phyloP scores from a whole-genome alignment of 1,140 invertebrate genomes.

The Prorops nasuta region DNA sequence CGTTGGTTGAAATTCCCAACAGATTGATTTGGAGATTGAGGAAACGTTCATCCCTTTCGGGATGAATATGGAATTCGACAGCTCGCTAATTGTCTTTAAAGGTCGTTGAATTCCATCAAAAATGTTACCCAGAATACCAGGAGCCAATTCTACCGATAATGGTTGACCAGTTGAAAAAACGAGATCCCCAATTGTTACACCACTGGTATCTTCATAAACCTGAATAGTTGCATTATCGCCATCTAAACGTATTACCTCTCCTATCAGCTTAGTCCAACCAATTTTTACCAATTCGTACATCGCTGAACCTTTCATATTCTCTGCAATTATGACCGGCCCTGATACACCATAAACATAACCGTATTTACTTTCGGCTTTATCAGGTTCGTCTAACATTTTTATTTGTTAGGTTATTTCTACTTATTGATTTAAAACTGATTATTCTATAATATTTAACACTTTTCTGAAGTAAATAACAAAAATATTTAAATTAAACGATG shows the following conservation, averaged over 20 bases:
- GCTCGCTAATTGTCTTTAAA: slow-evolving; percentile 68
- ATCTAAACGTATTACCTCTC: slow-evolving; percentile 75
- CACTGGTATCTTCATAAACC: slow-evolving; percentile 86
- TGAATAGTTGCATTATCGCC: slow-evolving; percentile 53
- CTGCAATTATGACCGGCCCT: slow-evolving; percentile 39
- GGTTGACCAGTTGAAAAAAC: slow-evolving; percentile 79
- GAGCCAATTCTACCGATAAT: slow-evolving; percentile 80
- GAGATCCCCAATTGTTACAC: slow-evolving; percentile 83
- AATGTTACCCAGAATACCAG: slow-evolving; percentile 78
- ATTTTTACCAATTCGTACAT: slow-evolving; percentile 75
- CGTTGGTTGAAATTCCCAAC: slow-evolving; percentile 72
- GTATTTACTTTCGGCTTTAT: no score
- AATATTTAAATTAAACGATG: no score
- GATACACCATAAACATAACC: slow-evolving; percentile 25
- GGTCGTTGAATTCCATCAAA: slow-evolving; percentile 87
- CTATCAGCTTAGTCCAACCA: slow-evolving; percentile 68
- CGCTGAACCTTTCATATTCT: slow-evolving; percentile 44
- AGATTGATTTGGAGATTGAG: slow-evolving; percentile 53
- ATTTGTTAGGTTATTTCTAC: no score
- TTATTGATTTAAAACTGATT: no score
- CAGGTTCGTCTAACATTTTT: no score
- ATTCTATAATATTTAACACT: no score
- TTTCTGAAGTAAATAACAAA: no score
- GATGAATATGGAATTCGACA: slow-evolving; percentile 77
- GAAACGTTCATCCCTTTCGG: slow-evolving; percentile 76